Base-by-base conservation (phyloP, 2,113 vertebrate genomes). In the Trinectes maculatus region DNA sequence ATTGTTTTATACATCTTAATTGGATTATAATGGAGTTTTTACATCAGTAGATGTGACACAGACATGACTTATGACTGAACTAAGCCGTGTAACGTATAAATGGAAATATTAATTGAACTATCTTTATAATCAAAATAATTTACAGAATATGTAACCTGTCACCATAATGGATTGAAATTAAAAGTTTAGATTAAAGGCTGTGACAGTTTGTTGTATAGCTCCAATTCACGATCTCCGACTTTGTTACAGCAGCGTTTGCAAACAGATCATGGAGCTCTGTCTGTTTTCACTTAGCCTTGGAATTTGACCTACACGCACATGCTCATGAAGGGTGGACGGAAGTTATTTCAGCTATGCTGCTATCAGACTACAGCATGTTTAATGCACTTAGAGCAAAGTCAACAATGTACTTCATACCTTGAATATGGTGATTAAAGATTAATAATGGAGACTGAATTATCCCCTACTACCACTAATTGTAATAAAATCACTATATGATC, bases 291-390 rank as follows among this genome's bases (percentile, higher is more conserved):
- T 10, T 22, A 22, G 43, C 47, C 5, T 33, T 67, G 29, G 53
- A 47, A 31, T 72, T 24, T 69, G 54, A 55, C 53, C 67, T 25
- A 55, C 12, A 72, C 63, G 8, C 16, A 4, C 11, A 19, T 8
- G 10, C 8, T 48, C 28, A 9, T 4, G 3, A n/a, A 33, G 8
- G 2, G 34, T 37, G 34, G 13, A 37, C 5, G 12, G 8, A 37
- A 37, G 34, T 37, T 31, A 42, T 62, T n/a, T 39, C 46, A 43
- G 22, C 25, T 25, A 11, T 34, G 33, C 15, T 13, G 34, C 8
- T 10, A 37, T 37, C 12, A 2, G 1, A 10, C 18, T 34, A 33
- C 26, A 13, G n/a, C 7, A 0, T 21, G 37, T 57, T 47, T 53
- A 9, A 59, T 33, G 3, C 8, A 12, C 13, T 53, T 69, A 39